phyloP scores from a whole-genome alignment of 2,797 vertebrate genomes.

The Paguma larvata region DNA sequence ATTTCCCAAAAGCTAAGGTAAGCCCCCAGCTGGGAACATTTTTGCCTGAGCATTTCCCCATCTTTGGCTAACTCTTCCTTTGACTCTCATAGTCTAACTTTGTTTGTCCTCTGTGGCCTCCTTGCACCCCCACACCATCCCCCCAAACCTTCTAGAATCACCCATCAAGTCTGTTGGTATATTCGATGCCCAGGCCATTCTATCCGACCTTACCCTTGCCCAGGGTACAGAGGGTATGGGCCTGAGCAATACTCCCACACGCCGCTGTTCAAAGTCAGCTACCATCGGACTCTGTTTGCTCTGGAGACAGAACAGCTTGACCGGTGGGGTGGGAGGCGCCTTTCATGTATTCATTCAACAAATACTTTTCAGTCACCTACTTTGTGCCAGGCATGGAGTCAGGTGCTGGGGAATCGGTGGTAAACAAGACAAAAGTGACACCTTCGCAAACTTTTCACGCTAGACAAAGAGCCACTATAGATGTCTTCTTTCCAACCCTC shows the following conservation, averaged over 20 bases:
- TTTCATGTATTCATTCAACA: background rate
- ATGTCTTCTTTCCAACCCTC: background rate
- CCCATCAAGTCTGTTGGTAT: background rate
- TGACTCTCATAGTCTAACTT: background rate
- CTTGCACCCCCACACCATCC: background rate
- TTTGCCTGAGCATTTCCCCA: background rate
- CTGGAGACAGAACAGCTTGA: background rate
- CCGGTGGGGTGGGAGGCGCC: background rate
- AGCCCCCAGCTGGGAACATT: background rate
- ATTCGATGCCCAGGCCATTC: background rate
- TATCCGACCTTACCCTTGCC: background rate
- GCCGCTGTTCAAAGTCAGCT: background rate
- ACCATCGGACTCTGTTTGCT: background rate
- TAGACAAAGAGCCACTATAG: background rate
- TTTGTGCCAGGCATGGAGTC: background rate
- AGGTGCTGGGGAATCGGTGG: background rate
- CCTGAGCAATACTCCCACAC: background rate
- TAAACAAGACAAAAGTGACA: background rate
- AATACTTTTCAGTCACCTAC: background rate
- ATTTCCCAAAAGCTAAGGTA: constrained; percentile 36
- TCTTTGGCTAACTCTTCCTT: background rate
- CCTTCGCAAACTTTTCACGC: background rate
- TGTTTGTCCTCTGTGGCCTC: background rate
- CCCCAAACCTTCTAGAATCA: constrained; percentile 26
- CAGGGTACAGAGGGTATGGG: background rate